Percentiles rank a stretch among this genome's conserved stretches.
These are phyloP conservation scores for Drosophila repletoides DNA, from an alignment of 1,140 invertebrate genomes.

Conservation along the genomic window DNA sequence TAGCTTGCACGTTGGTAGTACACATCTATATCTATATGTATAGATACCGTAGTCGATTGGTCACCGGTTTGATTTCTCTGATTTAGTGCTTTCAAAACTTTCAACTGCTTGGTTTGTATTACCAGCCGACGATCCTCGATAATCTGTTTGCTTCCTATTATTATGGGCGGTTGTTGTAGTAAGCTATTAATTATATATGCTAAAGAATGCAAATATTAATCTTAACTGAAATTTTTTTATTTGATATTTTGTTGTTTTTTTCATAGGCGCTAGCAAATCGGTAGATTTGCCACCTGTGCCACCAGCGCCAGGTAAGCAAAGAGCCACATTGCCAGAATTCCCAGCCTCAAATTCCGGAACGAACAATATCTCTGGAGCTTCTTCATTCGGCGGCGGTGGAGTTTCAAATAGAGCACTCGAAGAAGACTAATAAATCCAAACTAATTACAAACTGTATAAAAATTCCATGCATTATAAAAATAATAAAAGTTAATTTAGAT, in stretches of 20 bases:
- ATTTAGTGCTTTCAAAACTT: conserved; percentile 68
- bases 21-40: conserved; percentile 27
- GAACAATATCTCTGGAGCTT: conserved; percentile 8
- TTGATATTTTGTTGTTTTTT: conserved; percentile 8
- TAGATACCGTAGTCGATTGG: conserved; percentile 49
- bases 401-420: conserved; percentile 53
- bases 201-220: conserved; percentile 6
- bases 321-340: conserved; percentile 54
- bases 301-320: conserved; percentile 46
- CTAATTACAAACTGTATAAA: neutral
- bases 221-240: neutral
- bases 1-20: conserved; percentile 50
- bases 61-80: conserved; percentile 69
- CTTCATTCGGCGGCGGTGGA: conserved; percentile 29
- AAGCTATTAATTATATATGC: conserved; percentile 31
- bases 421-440: conserved; percentile 31
- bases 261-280: conserved; percentile 65
- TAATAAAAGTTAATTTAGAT: neutral
- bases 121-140: neutral
- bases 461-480: neutral
- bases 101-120: conserved; percentile 37
- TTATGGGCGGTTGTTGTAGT: conserved; percentile 72
- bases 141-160: conserved; percentile 27
- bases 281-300: conserved; percentile 69
- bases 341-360: conserved; percentile 15